These are phyloP conservation scores for Elephantulus edwardii DNA, from an alignment of 2,113 vertebrate species.

Conservation along the genomic window DNA sequence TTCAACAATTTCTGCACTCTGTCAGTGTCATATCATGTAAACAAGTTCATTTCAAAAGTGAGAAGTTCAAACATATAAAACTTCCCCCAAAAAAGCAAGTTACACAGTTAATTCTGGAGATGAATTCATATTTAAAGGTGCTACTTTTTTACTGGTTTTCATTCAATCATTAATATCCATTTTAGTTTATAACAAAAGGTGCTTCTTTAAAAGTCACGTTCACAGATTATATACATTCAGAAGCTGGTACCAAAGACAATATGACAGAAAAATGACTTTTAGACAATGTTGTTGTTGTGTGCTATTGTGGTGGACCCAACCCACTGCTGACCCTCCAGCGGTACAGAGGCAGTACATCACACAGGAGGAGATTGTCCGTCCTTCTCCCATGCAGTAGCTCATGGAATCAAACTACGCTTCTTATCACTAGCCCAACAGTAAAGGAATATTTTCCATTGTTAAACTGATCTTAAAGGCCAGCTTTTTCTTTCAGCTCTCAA, in stretches of 20 bases:
- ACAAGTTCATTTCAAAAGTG: slow-evolving; percentile 20
- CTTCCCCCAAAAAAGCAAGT: background rate
- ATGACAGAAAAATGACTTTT: background rate
- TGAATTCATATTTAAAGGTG: background rate
- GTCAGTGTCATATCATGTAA: too few relatives aligned
- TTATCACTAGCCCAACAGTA: too few relatives aligned
- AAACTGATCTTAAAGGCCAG: background rate
- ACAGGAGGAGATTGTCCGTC: too few relatives aligned
- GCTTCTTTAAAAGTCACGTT: background rate
- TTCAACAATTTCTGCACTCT: too few relatives aligned
- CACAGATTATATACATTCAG: background rate
- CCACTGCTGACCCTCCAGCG: too few relatives aligned
- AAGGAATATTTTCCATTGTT: background rate
- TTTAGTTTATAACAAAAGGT: too few relatives aligned
- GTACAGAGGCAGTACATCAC: too few relatives aligned
- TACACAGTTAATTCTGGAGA: background rate
- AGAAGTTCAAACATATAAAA: background rate
- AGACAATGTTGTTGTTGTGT: background rate
- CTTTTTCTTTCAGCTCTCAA: slow-evolving; percentile 35
- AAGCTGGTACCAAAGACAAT: background rate
- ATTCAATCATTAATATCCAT: too few relatives aligned
- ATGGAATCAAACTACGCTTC: too few relatives aligned
- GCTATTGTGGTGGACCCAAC: too few relatives aligned
- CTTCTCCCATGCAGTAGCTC: too few relatives aligned
- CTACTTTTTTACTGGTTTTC: too few relatives aligned